phyloP scores from a whole-genome alignment of 2,888 invertebrate genomes.

The Ditylenchus weischeri region DNA sequence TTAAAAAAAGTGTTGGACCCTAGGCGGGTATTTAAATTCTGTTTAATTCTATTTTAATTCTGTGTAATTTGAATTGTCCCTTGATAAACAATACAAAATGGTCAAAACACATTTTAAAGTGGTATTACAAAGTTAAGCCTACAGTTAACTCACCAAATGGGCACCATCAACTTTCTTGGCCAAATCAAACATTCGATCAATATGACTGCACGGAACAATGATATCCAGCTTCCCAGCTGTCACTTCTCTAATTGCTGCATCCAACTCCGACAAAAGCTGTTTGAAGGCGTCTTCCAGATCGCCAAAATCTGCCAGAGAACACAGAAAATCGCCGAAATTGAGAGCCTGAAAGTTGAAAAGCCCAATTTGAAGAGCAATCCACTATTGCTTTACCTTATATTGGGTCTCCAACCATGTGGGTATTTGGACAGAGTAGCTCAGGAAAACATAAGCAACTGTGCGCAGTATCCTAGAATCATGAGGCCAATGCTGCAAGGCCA shows the following conservation, averaged over 20 bases:
- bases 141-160: not conserved
- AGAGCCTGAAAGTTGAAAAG: constrained; percentile 34
- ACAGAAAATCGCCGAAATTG: constrained; percentile 42
- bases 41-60: no score
- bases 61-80: no score
- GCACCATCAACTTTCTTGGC: constrained; percentile 13
- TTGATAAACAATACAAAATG: no score
- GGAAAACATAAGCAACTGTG: constrained; percentile 29
- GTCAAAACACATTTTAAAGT: no score
- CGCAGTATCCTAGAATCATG: constrained; percentile 28
- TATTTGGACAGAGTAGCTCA: constrained; percentile 25
- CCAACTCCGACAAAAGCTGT: constrained; percentile 16
- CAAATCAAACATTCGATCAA: constrained; percentile 26
- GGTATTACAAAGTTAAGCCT: no score
- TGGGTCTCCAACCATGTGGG: constrained; percentile 32
- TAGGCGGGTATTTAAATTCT: no score
- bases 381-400: constrained; percentile 25
- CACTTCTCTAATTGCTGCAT: constrained; percentile 17
- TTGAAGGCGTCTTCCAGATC: constrained; percentile 35
- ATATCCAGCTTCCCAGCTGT: constrained; percentile 7
- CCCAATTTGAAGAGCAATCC: not conserved
- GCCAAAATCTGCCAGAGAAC: constrained; percentile 44
- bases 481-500: constrained; percentile 28
- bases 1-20: no score
- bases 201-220: constrained; percentile 27